Base-by-base conservation (phyloP, 1,140 invertebrate species). In the Bacillus rossius region DNA sequence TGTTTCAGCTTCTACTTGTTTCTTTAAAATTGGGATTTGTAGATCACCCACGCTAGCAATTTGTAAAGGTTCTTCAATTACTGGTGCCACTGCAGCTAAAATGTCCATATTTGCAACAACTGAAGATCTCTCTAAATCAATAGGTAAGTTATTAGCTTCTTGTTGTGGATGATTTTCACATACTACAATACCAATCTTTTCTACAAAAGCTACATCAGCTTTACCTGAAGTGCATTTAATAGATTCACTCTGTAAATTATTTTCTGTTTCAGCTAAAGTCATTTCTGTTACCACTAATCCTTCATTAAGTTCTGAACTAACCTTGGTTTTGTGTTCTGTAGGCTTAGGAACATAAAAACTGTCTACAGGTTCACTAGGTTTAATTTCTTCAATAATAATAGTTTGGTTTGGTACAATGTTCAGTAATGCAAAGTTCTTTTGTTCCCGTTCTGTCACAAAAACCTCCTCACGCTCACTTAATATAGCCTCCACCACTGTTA, bases 111-210 rank as follows among this genome's bases (percentile, higher is more conserved):
- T 34, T 26, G 55, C 57, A 19, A 22, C 59, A 45, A 47, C 49
- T 41, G 57, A 48, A 29, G 38, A 59, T 38, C 54, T 23, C 22
- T 61, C 56, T 10, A 57, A 53, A 23, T 63, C 56, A 20, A 49
- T 43, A 25, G 42, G 37, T 13, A 63, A 55, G 1, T 57, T 56
- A 57, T 64, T 23, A 23, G 57, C 53, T 19, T 45, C 55, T 56
- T 63, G 54, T 25, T 66, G 59, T 37, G 57, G 29, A 37, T 52
- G 43, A 26, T 53, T 56, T 55, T 63, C 63, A 41, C 49, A 51
- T 47, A 64, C 50, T 19, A 59, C 16, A 8, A 64, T 10, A 38
- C 55, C 52, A 19, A 50, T 51, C 16, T 37, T 55, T 16, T 59
- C 52, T 34, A 34, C 38, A 49, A 64, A 16, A 29, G 56, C 55